Evolutionary conservation across 2,888 invertebrate species (phyloP).

Genomic region (Prenolepis imparis): DNA sequence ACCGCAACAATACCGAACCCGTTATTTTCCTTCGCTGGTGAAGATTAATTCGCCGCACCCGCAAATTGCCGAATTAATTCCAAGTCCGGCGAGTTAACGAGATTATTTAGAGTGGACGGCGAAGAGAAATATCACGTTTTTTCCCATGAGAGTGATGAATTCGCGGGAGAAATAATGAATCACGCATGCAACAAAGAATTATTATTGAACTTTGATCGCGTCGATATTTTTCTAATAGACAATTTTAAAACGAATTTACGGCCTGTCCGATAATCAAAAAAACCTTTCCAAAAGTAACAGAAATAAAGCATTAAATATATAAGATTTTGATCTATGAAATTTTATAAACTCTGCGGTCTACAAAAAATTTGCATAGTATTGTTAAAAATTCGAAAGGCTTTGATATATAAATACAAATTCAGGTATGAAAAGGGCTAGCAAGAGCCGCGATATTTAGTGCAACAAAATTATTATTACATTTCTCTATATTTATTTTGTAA

Average conservation of each 20-base stretch:
- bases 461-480: too few relatives aligned
- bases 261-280: not conserved
- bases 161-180: slow-evolving; percentile 4
- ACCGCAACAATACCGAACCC: slow-evolving; percentile 43
- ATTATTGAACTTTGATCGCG: not conserved
- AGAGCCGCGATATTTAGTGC: too few relatives aligned
- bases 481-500: too few relatives aligned
- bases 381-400: too few relatives aligned
- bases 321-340: not conserved
- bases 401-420: too few relatives aligned
- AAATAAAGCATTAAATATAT: not conserved
- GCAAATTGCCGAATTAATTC: slow-evolving; percentile 36
- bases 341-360: not conserved
- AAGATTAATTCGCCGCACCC: slow-evolving; percentile 44
- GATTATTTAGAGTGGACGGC: slow-evolving; percentile 22
- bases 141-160: not conserved
- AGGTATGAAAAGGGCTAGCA: too few relatives aligned
- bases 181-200: not conserved
- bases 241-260: not conserved
- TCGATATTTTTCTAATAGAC: not conserved
- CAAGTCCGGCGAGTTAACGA: slow-evolving; percentile 30
- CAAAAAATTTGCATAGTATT: too few relatives aligned
- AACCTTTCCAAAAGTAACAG: not conserved
- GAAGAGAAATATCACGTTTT: slow-evolving; percentile 8
- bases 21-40: slow-evolving; percentile 39